Conservation (phyloP, 2,797 vertebrate genomes). For the Chaetophractus vellerosus region DNA sequence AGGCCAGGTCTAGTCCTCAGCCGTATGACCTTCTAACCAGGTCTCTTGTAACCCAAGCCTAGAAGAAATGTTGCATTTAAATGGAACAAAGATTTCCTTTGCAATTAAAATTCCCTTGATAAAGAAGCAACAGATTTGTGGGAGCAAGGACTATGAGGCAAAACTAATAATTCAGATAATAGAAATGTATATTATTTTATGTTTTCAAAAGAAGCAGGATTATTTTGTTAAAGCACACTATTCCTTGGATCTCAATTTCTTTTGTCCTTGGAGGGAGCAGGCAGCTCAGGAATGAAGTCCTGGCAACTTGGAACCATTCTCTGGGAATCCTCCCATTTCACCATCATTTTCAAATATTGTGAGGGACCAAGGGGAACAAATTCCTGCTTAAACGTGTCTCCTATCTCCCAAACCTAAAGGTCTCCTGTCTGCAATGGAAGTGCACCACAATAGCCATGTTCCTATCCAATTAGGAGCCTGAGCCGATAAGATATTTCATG, state of each 20-base stretch:
- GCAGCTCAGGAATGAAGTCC: slow-evolving; percentile 37
- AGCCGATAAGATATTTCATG: slow-evolving; percentile 78
- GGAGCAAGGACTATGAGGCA: slow-evolving; percentile 59
- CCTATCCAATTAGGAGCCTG: slow-evolving; percentile 77
- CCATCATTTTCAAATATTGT: slow-evolving; percentile 54
- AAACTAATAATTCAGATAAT: slow-evolving; percentile 61
- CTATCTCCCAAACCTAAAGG: slow-evolving; percentile 47
- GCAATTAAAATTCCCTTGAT: slow-evolving; percentile 64
- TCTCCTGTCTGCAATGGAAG: slow-evolving; percentile 63
- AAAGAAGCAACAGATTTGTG: slow-evolving; percentile 70
- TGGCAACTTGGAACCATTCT: slow-evolving; percentile 32
- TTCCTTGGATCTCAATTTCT: slow-evolving; percentile 6
- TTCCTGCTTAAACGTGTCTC: not conserved
- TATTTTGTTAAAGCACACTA: not conserved
- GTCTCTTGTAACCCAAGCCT: not conserved
- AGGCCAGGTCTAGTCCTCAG: not conserved
- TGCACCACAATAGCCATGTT: slow-evolving; percentile 44
- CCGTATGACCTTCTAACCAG: not conserved
- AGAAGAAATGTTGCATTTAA: not conserved
- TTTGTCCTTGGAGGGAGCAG: slow-evolving; percentile 49
- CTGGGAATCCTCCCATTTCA: not conserved
- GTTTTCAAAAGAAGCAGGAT: slow-evolving; percentile 29
- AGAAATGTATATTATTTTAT: slow-evolving; percentile 48
- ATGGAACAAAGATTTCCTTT: slow-evolving; percentile 47
- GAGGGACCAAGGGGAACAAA: slow-evolving; percentile 57